A percentile compares a stretch with the other conserved stretches of the same genome.
These are phyloP conservation scores for Mugil cephalus DNA, from an alignment of 2,113 vertebrate species.

Conservation along the genomic window DNA sequence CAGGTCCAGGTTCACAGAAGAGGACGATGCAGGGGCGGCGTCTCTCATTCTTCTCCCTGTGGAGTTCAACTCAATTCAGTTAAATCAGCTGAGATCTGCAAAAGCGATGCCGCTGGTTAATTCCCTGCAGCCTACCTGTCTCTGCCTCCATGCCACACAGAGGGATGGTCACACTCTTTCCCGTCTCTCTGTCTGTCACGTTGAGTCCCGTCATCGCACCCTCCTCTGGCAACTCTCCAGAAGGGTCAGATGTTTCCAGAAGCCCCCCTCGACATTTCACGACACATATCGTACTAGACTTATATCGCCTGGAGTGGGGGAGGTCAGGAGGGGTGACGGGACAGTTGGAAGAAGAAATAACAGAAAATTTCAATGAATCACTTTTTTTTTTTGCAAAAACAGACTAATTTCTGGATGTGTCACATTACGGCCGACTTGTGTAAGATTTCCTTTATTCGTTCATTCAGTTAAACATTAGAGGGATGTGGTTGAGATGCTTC, in stretches of 20 bases:
- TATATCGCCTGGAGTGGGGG: constrained; percentile 54
- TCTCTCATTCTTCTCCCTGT: constrained; percentile 49
- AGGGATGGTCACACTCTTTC: constrained; percentile 63
- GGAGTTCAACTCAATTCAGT: constrained; percentile 21
- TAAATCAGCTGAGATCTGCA: neutral
- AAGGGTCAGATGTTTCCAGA: constrained; percentile 8
- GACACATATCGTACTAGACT: constrained; percentile 57
- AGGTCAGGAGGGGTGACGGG: neutral
- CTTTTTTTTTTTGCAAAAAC: too few relatives aligned
- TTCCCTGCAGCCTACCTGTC: constrained; percentile 42
- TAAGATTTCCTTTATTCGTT: neutral
- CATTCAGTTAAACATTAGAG: neutral
- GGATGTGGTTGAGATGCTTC: neutral
- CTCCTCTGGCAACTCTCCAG: constrained; percentile 54
- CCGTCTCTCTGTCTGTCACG: constrained; percentile 72
- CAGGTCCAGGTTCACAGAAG: constrained; percentile 57
- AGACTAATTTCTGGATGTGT: neutral
- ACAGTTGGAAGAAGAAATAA: neutral
- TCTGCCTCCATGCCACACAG: constrained; percentile 48
- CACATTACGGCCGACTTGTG: neutral
- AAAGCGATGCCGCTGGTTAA: neutral
- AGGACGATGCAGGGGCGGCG: neutral
- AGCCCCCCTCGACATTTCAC: constrained; percentile 68
- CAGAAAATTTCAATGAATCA: neutral
- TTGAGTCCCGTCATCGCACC: constrained; percentile 73